Evolutionary conservation across 2,888 invertebrate genomes (phyloP).

Genomic region (Azorinus chamasolen): DNA sequence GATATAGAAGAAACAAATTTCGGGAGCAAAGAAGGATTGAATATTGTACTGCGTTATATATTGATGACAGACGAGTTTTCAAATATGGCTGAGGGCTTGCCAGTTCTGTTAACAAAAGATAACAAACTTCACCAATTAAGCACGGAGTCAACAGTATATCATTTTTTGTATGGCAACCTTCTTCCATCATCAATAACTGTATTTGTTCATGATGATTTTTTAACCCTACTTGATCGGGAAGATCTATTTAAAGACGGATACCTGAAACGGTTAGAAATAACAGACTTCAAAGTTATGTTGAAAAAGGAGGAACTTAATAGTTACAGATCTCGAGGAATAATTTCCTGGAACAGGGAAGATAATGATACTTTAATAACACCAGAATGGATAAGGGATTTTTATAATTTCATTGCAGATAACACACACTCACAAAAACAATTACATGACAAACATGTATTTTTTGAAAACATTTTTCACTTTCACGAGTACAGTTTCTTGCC

Average conservation of each 20-base stretch:
- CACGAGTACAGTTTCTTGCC: no score
- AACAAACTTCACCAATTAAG: neutral
- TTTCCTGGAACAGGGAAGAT: neutral
- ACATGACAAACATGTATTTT: no score
- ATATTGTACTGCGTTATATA: neutral
- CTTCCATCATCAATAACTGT: neutral
- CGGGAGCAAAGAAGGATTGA: neutral
- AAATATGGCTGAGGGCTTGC: neutral
- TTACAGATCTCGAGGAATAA: neutral
- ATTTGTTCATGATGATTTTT: conserved; percentile 12
- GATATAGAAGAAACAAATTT: neutral
- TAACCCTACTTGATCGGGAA: neutral
- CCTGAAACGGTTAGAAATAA: neutral
- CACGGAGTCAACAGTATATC: neutral
- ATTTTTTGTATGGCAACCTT: conserved; percentile 6
- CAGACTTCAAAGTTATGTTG: conserved; percentile 4
- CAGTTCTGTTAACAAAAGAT: conserved; percentile 2
- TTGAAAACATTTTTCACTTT: no score
- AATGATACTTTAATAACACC: neutral
- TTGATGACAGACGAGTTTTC: neutral
- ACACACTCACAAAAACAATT: no score
- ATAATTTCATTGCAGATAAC: conserved; percentile 12
- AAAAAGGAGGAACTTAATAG: neutral
- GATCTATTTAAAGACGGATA: conserved; percentile 4
- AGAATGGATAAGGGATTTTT: conserved; percentile 13